phyloP scores from a whole-genome alignment of 2,888 invertebrate species.

The Tanypteryx hageni region DNA sequence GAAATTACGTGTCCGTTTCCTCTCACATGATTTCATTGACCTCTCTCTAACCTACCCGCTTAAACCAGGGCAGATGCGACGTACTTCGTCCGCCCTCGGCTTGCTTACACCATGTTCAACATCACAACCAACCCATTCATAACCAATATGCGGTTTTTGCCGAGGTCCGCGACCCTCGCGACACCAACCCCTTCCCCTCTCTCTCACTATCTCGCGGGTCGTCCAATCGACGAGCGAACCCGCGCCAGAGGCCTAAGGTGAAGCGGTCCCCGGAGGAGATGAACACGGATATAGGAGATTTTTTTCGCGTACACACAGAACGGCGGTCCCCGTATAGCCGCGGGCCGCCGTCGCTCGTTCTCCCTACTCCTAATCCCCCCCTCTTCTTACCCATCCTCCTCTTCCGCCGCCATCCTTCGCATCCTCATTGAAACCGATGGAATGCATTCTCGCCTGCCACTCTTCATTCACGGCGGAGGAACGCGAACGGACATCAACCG shows the following conservation, averaged over 20 bases:
- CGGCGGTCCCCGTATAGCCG: no score
- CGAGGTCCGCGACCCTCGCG: neutral
- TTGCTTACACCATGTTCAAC: neutral
- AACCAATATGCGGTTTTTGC: neutral
- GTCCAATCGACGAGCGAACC: no score
- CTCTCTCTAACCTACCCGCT: neutral
- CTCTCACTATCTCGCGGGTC: no score
- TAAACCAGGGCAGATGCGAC: neutral
- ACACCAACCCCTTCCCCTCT: no score
- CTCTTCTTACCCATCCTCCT: neutral
- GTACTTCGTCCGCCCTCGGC: neutral
- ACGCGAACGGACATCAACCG: neutral
- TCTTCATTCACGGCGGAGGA: neutral
- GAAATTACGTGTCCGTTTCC: no score
- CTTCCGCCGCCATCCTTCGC: constrained; percentile 1
- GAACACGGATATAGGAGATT: no score
- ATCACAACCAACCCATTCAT: neutral
- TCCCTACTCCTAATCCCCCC: no score
- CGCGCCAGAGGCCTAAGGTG: no score
- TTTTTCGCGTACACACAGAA: no score
- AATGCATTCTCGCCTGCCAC: constrained; percentile 8
- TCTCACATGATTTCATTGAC: no score
- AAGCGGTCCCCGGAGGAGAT: no score
- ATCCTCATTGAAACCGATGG: constrained; percentile 17
- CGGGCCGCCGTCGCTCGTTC: no score